Conservation (phyloP, 2,888 invertebrate genomes). For the Sesia bembeciformis region DNA sequence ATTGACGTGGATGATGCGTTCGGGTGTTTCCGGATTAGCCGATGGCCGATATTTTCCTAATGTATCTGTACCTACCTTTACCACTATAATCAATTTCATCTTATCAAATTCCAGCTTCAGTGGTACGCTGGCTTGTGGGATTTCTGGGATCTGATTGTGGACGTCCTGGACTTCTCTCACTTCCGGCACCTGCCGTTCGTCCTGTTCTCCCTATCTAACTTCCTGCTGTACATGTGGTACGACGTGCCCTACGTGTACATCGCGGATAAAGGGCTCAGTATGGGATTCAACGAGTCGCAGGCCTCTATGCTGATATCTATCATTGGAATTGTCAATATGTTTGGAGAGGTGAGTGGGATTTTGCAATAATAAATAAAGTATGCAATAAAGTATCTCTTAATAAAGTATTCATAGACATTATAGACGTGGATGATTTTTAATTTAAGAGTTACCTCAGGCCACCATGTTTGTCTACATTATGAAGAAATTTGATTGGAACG, state of each 20-base stretch:
- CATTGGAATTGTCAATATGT: constrained; percentile 90
- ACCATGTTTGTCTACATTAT: no score
- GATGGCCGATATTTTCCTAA: no score
- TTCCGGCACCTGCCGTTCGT: constrained; percentile 83
- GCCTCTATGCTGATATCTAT: constrained; percentile 89
- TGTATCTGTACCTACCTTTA: no score
- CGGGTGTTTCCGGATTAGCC: no score
- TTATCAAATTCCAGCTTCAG: constrained; percentile 55
- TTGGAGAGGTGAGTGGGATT: constrained; percentile 82
- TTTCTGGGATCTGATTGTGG: constrained; percentile 82
- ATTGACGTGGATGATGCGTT: no score
- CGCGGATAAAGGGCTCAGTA: constrained; percentile 83
- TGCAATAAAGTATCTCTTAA: no score
- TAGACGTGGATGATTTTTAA: no score
- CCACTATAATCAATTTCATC: no score
- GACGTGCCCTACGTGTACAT: constrained; percentile 95
- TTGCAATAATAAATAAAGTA: no score
- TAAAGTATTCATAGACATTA: no score
- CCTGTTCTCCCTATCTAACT: constrained; percentile 89
- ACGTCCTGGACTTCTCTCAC: constrained; percentile 88
- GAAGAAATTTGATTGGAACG: no score
- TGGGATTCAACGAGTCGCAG: constrained; percentile 82
- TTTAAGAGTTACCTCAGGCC: no score
- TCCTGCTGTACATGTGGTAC: constrained; percentile 92
- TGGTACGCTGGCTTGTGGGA: constrained; percentile 85